phyloP scores from a whole-genome alignment of 2,888 invertebrate species.

The Baccha elongata region DNA sequence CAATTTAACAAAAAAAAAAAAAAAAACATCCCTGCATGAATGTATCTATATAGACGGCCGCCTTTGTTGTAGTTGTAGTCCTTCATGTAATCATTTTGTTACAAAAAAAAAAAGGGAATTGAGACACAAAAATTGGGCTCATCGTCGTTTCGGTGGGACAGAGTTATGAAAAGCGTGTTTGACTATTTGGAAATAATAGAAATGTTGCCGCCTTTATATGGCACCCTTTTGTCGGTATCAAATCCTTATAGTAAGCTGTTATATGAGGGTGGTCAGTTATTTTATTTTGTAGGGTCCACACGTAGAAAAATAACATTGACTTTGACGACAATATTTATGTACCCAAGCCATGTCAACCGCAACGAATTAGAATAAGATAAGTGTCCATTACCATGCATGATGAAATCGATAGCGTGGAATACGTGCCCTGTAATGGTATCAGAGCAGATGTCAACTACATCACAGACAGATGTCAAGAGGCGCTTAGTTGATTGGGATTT shows the following conservation, averaged over 20 bases:
- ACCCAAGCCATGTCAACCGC: slow-evolving; percentile 60
- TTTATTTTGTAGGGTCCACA: slow-evolving; percentile 19
- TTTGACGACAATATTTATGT: slow-evolving; percentile 46
- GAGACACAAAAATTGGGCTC: slow-evolving; percentile 3
- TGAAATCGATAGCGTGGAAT: slow-evolving; percentile 9
- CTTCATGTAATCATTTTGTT: slow-evolving; percentile 40
- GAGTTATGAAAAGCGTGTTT: slow-evolving; percentile 39
- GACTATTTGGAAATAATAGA: slow-evolving; percentile 62
- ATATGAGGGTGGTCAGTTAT: slow-evolving; percentile 67
- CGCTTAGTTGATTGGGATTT: slow-evolving; percentile 58
- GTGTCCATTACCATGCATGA: slow-evolving; percentile 51
- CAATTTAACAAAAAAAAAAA: slow-evolving; percentile 59
- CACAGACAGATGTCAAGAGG: slow-evolving; percentile 63
- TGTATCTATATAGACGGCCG: slow-evolving; percentile 23
- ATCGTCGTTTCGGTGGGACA: neutral
- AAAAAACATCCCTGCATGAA: slow-evolving; percentile 46
- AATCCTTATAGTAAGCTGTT: slow-evolving; percentile 37
- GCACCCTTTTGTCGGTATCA: slow-evolving; percentile 70
- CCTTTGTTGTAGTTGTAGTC: slow-evolving; percentile 56
- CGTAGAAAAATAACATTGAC: neutral
- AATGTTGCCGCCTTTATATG: slow-evolving; percentile 70
- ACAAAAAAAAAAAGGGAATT: slow-evolving; percentile 2
- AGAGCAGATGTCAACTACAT: slow-evolving; percentile 48
- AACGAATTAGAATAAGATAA: slow-evolving; percentile 51
- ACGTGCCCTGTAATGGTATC: neutral